phyloP scores from a whole-genome alignment of 2,113 vertebrate genomes.

The Astatotilapia flaviijosephi region DNA sequence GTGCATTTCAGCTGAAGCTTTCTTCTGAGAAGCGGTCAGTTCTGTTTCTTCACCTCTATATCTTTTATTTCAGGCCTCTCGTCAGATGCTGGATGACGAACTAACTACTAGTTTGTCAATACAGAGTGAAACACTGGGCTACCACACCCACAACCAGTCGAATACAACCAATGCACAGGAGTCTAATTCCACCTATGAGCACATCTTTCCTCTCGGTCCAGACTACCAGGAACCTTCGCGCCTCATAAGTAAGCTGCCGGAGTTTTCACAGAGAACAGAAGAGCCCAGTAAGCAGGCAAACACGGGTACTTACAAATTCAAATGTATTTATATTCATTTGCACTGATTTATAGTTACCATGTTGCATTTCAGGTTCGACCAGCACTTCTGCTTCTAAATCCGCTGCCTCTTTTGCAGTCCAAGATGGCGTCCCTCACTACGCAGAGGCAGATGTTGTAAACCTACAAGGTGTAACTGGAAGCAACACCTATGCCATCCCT shows the following conservation, averaged over 20 bases:
- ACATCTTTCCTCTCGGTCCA: constrained; percentile 89
- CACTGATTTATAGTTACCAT: background rate
- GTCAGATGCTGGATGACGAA: constrained; percentile 91
- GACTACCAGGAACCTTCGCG: constrained; percentile 96
- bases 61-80: constrained; percentile 79
- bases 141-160: constrained; percentile 76
- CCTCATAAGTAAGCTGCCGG: constrained; percentile 87
- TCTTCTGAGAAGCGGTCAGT: background rate
- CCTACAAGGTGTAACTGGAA: constrained; percentile 91
- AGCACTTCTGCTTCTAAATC: constrained; percentile 72
- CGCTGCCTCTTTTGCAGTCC: constrained; percentile 49
- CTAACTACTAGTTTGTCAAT: constrained; percentile 92
- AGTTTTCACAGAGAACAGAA: constrained; percentile 80
- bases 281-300: constrained; percentile 75
- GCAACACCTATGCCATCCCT: constrained; percentile 95
- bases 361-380: constrained; percentile 65
- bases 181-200: constrained; percentile 89
- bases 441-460: constrained; percentile 96
- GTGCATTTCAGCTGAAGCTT: background rate
- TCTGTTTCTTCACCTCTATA: constrained; percentile 28
- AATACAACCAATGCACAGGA: constrained; percentile 83
- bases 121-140: constrained; percentile 92
- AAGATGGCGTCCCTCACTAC: constrained; percentile 91
- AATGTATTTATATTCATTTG: background rate
- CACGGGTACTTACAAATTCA: background rate